A percentile compares a stretch with the other conserved stretches of the same genome.
These are phyloP conservation scores for Prionace glauca DNA, from an alignment of 2,797 vertebrate genomes.

Conservation along the genomic window DNA sequence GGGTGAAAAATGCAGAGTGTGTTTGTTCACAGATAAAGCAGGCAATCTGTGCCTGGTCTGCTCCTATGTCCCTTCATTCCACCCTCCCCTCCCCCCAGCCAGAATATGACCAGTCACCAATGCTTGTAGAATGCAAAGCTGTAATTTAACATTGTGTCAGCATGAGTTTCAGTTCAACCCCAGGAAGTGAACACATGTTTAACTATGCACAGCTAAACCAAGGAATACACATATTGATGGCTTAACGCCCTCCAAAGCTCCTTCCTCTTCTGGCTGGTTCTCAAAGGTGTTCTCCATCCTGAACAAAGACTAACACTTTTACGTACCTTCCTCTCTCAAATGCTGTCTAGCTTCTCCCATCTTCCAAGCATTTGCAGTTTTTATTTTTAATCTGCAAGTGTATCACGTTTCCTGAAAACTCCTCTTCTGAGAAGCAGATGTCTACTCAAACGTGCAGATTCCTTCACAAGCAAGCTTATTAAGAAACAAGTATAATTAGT, in stretches of 20 bases:
- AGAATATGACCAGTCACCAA: not conserved
- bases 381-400: conserved; percentile 1
- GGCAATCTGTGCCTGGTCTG: not conserved
- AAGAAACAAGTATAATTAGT: not conserved
- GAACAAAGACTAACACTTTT: not conserved
- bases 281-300: not conserved
- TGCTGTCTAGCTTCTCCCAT: not conserved
- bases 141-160: not conserved
- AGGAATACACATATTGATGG: not conserved
- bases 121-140: not conserved
- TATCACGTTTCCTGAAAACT: not conserved
- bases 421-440: not conserved
- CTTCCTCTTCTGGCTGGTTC: not conserved
- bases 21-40: not conserved
- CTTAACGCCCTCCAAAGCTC: not conserved
- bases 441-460: not conserved
- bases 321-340: not conserved
- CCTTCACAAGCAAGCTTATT: not conserved
- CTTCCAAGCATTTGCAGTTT: not conserved
- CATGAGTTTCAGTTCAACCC: not conserved
- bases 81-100: too few species aligned
- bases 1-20: too few species aligned
- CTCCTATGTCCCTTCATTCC: not conserved
- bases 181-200: not conserved
- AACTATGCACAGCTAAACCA: not conserved